phyloP scores from a whole-genome alignment of 2,888 invertebrate genomes.

The Trachelus stipa region DNA sequence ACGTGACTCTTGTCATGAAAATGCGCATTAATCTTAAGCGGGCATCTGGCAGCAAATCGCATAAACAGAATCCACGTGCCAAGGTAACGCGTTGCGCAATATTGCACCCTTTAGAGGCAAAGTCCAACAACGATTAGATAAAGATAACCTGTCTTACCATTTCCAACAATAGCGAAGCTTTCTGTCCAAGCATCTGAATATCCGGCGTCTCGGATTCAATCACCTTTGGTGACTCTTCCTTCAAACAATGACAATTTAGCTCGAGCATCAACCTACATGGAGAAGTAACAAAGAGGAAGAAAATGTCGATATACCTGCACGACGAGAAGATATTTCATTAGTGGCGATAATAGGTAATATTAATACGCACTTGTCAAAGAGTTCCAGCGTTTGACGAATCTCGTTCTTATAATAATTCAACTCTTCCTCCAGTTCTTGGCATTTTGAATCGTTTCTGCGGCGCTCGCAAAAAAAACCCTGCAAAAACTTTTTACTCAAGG shows the following conservation, averaged over 20 bases:
- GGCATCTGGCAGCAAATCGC: constrained; percentile 16
- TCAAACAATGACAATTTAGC: background rate
- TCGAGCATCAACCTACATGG: too few species aligned
- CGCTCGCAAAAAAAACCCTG: constrained; percentile 42
- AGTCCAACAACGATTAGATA: background rate
- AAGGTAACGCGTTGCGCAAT: constrained; percentile 21
- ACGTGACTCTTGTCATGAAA: constrained; percentile 37
- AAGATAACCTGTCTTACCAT: background rate
- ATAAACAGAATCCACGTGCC: constrained; percentile 22
- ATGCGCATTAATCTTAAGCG: constrained; percentile 31
- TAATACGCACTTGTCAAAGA: constrained; percentile 32
- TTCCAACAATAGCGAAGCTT: background rate
- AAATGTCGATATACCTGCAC: too few species aligned
- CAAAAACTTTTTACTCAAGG: background rate
- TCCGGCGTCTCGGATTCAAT: background rate
- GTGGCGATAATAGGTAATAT: background rate
- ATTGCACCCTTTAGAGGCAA: background rate
- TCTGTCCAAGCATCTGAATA: background rate
- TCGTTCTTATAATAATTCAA: constrained; percentile 38
- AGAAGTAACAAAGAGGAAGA: too few species aligned
- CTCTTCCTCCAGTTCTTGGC: constrained; percentile 39
- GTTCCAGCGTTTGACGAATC: constrained; percentile 25
- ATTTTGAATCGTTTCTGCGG: constrained; percentile 17
- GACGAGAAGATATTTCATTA: too few species aligned
- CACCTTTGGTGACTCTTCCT: background rate